Conservation (phyloP, 2,113 vertebrate species). For the Dinomys branickii region DNA sequence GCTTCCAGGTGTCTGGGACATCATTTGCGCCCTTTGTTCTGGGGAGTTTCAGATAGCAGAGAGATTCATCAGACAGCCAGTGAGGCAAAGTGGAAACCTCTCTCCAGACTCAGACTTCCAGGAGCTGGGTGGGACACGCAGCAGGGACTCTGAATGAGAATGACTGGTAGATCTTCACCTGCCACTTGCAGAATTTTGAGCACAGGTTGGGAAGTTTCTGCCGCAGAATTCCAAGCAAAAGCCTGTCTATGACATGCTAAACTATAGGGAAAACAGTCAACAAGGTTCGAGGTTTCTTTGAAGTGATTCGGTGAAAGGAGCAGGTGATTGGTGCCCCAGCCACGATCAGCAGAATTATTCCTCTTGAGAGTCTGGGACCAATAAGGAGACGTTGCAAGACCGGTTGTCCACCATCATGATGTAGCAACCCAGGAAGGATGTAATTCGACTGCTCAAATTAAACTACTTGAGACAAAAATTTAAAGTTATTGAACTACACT, state of each 20-base stretch:
- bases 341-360: background rate
- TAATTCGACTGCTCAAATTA: background rate
- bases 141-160: background rate
- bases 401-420: background rate
- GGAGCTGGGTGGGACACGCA: background rate
- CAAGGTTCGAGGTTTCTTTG: background rate
- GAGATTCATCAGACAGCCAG: background rate
- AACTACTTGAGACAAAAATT: conserved; percentile 23
- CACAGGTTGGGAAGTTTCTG: background rate
- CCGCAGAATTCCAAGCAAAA: background rate
- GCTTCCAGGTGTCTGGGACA: background rate
- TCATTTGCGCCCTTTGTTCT: background rate
- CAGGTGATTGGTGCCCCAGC: background rate
- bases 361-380: background rate
- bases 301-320: background rate
- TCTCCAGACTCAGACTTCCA: background rate
- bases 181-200: background rate
- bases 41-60: background rate
- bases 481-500: background rate
- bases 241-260: background rate
- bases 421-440: background rate
- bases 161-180: background rate
- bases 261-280: background rate
- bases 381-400: background rate
- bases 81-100: background rate